Conservation (phyloP, 2,113 vertebrate genomes). For the Equus quagga region DNA sequence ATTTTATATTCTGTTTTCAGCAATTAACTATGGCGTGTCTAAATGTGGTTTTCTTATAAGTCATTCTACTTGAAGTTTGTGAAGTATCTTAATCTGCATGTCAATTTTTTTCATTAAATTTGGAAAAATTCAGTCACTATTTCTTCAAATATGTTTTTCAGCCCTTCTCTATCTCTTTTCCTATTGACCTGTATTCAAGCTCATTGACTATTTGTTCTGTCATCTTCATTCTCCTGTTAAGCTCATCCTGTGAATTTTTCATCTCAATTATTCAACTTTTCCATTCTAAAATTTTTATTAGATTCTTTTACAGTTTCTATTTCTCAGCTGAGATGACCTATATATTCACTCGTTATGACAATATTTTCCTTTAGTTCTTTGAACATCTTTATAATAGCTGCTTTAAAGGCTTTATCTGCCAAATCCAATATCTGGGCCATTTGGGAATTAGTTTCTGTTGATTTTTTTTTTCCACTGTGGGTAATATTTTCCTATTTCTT, state of each 20-base stretch:
- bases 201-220: background rate
- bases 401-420: background rate
- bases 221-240: background rate
- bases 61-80: background rate
- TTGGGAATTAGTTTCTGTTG: background rate
- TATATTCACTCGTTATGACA: background rate
- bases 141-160: background rate
- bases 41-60: background rate
- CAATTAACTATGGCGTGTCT: background rate
- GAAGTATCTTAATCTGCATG: background rate
- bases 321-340: background rate
- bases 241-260: background rate
- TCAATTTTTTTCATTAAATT: background rate
- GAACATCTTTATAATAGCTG: background rate
- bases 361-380: slow-evolving; percentile 7
- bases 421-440: background rate
- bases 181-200: background rate
- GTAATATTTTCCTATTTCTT: slow-evolving; percentile 13
- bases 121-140: background rate
- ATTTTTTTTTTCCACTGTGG: background rate
- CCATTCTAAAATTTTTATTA: slow-evolving; percentile 35
- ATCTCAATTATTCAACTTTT: slow-evolving; percentile 25
- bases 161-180: background rate
- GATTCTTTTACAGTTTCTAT: slow-evolving; percentile 20
- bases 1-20: slow-evolving; percentile 13